Base-by-base conservation (phyloP, 2,888 invertebrate species). In the Lissocephala sabroskyi region DNA sequence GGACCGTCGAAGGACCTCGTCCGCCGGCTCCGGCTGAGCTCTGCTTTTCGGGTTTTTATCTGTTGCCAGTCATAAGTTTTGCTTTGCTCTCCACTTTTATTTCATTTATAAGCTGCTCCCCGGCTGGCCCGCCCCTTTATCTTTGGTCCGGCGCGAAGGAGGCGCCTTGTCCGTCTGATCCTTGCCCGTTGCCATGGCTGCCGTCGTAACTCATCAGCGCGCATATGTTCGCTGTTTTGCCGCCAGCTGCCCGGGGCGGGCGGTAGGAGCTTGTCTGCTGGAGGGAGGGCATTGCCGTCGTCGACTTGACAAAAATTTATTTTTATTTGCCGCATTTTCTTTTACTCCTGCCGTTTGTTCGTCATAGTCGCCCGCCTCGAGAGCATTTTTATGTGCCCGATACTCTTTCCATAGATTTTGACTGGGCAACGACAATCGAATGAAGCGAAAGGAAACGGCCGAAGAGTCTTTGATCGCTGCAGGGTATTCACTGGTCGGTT, bases 11-110 rank as follows among this genome's bases (percentile, higher is more conserved):
- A 28, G 17, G 40, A 36, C 7, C 5, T 32, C 19, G 18, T 14
- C 11, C 19, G 30, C 10, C 3, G 18, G 36, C 32, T 23, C 37
- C 37, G 30, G 32, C 30, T 19, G 37, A 3, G 30, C 44, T 26
- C 36, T 71, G 75, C 75, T 77, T n/a, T n/a, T n/a, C n/a, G n/a
- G n/a, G n/a, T n/a, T n/a, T n/a, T 77, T 77, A 75, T 77, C 78
- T 71, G 78, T 67, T 67, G 73, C 52, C 78, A 75, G 73, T 67
- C 76, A 78, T 71, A 71, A 71, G 73, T 77, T 78, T 66, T 71
- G 73, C 76, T 75, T 75, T 78, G 73, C 76, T 71, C 64, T 68
- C 76, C 73, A 71, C 71, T 75, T 71, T 77, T 74, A 77, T 70
- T 77, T 65, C 75, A 65, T 58, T 70, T 74, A 66, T 74, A 74